Base-by-base conservation (phyloP, 92 coral and sea anemone genomes). In the Umimayanthus kanabou region DNA sequence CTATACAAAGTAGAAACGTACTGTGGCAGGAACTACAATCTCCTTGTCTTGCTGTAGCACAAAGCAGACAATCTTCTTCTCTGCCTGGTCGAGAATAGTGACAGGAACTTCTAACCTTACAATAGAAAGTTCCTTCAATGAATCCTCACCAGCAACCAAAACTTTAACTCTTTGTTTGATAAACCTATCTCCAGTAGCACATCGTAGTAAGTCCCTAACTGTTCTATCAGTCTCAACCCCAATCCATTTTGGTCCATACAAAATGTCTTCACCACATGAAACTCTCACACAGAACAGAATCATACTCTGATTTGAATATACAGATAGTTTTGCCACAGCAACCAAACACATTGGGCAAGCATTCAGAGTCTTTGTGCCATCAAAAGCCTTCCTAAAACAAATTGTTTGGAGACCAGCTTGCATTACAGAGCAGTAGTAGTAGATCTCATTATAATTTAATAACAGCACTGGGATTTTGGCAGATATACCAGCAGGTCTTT, bases 251-350 rank as follows among this genome's bases (percentile, higher is more conserved):
- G 96, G 98, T 47, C 93, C 91, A 42, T 84, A 88, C 45, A 95
- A 86, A 57, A 95, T 82, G 61, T 87, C 73, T 4, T 85, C 86
- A 9, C 88, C 91, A 70, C 92, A 88, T 64, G 96, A 93, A 58
- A 95, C 96, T 67, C 98, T 95, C 82, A 95, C 98, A 89, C 98
- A 95, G 69, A 94, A 92, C 6, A 94, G 77, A 76, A 90, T 82
- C 97, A 94, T 94, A 43, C 25, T 83, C 61, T 25, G 78, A 20
- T 47, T 45, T 70, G 67, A 83, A 30, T 83, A 29, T 45, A 65
- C 57, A 47, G 33, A 83, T 25, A 83, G 22, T 47, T 71, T 47
- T 43, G 22, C 42, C 78, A 55, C 87, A 83, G 65, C 66, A 70
- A 71, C 87, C 76, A 82, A 82, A 69, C 86, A 83, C 87, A 70